Evolutionary conservation across 2,113 vertebrate species (phyloP).

Genomic region (Alectura lathami): DNA sequence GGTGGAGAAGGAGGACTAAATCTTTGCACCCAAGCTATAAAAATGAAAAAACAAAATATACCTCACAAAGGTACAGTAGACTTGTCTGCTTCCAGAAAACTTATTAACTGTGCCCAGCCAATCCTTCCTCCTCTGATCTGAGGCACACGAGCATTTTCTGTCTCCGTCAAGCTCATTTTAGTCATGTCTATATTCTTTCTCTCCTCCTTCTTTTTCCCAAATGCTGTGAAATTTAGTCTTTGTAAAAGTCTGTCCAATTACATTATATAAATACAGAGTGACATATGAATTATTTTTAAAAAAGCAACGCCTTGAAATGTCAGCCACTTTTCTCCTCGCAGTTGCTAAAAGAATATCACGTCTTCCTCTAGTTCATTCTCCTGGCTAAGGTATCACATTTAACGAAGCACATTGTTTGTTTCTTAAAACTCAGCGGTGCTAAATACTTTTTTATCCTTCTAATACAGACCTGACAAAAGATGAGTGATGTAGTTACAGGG

Average conservation of each 20-base stretch:
- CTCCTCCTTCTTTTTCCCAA: background rate
- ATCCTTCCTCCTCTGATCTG: background rate
- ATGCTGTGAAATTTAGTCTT: background rate
- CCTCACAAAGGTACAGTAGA: background rate
- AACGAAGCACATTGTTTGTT: background rate
- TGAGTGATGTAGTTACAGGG: background rate
- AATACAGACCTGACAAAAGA: background rate
- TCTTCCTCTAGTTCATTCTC: background rate
- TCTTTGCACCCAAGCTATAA: background rate
- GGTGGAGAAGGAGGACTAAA: background rate
- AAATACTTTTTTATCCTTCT: background rate
- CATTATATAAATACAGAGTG: background rate
- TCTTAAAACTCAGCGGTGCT: background rate
- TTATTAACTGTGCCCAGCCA: background rate
- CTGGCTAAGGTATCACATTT: background rate
- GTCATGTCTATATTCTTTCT: background rate
- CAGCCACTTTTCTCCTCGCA: background rate
- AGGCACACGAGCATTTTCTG: accelerated
- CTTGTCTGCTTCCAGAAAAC: background rate
- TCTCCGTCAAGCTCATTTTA: background rate
- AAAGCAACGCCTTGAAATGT: background rate
- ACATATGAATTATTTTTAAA: background rate
- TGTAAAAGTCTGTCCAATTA: background rate
- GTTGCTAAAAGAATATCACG: background rate
- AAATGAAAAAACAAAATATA: background rate